Conservation (phyloP, 2,113 vertebrate species). For the Xyliphius kryptos region DNA sequence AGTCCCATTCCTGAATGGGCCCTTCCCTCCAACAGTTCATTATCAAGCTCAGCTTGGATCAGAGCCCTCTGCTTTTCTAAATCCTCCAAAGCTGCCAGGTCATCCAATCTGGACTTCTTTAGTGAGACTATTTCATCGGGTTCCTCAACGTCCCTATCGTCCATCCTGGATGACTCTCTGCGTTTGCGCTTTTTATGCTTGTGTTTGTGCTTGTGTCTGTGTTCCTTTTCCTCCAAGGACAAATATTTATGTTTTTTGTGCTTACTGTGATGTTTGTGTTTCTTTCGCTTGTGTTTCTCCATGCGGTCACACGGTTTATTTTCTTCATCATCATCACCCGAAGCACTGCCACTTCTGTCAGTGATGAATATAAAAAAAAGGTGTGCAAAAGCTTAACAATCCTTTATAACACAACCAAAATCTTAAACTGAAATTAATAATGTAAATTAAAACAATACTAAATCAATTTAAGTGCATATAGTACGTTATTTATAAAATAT, state of each 20-base stretch:
- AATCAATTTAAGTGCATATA: too few species aligned
- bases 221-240: slow-evolving; percentile 82
- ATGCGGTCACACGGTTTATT: slow-evolving; percentile 56
- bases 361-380: too few species aligned
- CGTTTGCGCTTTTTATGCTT: slow-evolving; percentile 96
- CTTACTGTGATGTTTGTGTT: slow-evolving; percentile 96
- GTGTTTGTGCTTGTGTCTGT: slow-evolving; percentile 90
- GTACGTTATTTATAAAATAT: too few species aligned
- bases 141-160: slow-evolving; percentile 49
- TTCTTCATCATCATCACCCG: slow-evolving; percentile 79
- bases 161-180: slow-evolving; percentile 61
- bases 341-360: slow-evolving; percentile 84
- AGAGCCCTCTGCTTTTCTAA: slow-evolving; percentile 95
- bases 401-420: too few species aligned
- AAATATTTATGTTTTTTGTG: slow-evolving; percentile 97
- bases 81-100: slow-evolving; percentile 90
- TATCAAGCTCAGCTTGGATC: slow-evolving; percentile 98
- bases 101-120: slow-evolving; percentile 90
- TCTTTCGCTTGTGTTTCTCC: slow-evolving; percentile 92
- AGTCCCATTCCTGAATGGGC: slow-evolving; percentile 98
- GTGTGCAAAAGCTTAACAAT: too few species aligned
- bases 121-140: slow-evolving; percentile 70
- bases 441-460: too few species aligned
- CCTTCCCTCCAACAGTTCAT: slow-evolving; percentile 94
- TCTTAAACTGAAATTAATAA: too few species aligned